These are phyloP conservation scores for Cassiopea xamachana DNA, from an alignment of 30 jellyfish, hydroid and myxozoan species.

Conservation along the genomic window DNA sequence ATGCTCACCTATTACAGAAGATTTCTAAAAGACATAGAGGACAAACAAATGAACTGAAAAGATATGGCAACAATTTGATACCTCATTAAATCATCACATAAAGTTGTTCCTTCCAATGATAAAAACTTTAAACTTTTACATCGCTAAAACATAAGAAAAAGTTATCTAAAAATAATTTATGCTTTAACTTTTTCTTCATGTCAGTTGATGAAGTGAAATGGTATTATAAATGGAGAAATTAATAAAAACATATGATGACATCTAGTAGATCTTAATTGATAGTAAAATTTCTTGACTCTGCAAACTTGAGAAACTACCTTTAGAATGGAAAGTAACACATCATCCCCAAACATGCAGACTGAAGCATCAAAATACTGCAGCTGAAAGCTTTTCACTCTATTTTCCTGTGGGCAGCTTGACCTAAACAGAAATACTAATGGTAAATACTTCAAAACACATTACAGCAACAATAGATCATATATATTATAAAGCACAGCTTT, in stretches of 20 bases:
- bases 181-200: too few relatives aligned
- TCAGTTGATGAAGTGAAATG: too few relatives aligned
- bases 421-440: too few relatives aligned
- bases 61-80: not conserved
- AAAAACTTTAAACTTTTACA: constrained; percentile 1
- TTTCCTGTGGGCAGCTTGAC: not conserved
- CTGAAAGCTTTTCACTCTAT: not conserved
- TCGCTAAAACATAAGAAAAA: not conserved
- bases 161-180: not conserved
- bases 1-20: too few relatives aligned
- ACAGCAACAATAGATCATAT: too few relatives aligned
- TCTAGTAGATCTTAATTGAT: too few relatives aligned
- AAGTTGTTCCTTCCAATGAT: not conserved
- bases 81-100: not conserved
- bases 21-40: too few relatives aligned
- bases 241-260: too few relatives aligned
- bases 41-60: too few relatives aligned
- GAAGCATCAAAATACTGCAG: constrained; percentile 3
- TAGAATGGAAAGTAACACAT: not conserved
- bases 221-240: too few relatives aligned
- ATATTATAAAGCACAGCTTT: too few relatives aligned
- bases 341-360: constrained; percentile 2
- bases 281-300: not conserved
- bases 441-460: too few relatives aligned
- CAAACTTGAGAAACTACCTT: not conserved